Evolutionary conservation across 2,888 invertebrate genomes (phyloP).

Genomic region (Strigamia maritima): DNA sequence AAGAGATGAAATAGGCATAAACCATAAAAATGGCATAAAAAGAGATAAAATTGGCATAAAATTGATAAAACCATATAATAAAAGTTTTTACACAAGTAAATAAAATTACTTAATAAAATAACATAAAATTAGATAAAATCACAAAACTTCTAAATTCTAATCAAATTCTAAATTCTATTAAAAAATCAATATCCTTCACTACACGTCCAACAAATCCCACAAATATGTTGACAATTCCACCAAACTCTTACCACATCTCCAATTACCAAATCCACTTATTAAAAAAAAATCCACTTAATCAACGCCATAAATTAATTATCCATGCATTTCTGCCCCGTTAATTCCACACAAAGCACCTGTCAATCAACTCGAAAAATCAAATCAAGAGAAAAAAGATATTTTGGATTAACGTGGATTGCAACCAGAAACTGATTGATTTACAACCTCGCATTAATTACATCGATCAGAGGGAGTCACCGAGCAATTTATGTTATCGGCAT

Average conservation of each 20-base stretch:
- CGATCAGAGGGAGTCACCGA: neutral
- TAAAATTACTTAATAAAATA: too few species aligned
- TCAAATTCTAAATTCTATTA: too few species aligned
- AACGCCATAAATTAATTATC: neutral
- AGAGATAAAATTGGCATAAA: too few species aligned
- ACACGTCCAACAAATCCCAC: neutral
- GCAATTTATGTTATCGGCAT: neutral
- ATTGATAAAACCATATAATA: too few species aligned
- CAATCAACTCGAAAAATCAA: neutral
- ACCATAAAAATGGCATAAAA: too few species aligned
- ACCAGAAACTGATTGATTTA: slow-evolving; percentile 4
- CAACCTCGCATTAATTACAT: neutral
- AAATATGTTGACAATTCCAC: neutral
- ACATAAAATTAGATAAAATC: too few species aligned
- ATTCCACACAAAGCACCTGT: neutral
- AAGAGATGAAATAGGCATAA: too few species aligned
- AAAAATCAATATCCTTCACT: too few species aligned
- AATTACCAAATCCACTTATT: neutral
- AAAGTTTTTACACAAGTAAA: too few species aligned
- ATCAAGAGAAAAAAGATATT: neutral
- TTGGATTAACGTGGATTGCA: neutral
- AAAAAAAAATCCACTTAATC: neutral
- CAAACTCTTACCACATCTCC: neutral
- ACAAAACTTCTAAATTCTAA: too few species aligned
- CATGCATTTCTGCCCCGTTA: neutral